Percentiles rank a stretch among this genome's conserved stretches.
These are phyloP conservation scores for Encarsia formosa DNA, from an alignment of 2,888 invertebrate species.

Conservation along the genomic window DNA sequence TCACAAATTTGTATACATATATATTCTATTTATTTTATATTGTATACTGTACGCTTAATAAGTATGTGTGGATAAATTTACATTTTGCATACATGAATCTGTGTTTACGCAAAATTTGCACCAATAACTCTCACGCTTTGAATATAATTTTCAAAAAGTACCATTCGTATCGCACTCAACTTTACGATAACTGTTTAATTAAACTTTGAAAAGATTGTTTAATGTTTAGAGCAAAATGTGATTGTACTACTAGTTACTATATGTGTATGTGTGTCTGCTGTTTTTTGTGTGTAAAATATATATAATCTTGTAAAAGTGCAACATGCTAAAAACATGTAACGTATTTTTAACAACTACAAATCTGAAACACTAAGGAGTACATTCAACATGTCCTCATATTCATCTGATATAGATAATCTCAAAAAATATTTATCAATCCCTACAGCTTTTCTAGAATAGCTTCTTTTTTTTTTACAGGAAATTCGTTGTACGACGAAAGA, in stretches of 20 bases:
- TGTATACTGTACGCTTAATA: conserved; percentile 13
- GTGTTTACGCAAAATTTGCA: conserved; percentile 20
- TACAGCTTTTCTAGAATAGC: conserved; percentile 7
- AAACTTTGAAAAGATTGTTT: too few relatives aligned
- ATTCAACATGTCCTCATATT: conserved; percentile 1
- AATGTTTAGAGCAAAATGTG: conserved; percentile 18
- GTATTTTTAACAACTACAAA: conserved; percentile 12
- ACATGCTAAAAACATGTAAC: conserved; percentile 15
- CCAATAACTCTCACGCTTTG: conserved; percentile 14
- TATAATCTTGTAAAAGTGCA: conserved; percentile 23
- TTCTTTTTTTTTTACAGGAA: too few relatives aligned
- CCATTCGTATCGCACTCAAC: too few relatives aligned
- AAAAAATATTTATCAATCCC: conserved; percentile 24
- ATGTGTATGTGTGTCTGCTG: conserved; percentile 19
- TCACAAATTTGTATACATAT: conserved; percentile 24
- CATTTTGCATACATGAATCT: conserved; percentile 13
- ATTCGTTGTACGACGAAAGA: background rate
- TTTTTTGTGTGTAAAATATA: conserved; percentile 8
- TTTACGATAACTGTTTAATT: too few relatives aligned
- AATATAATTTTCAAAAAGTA: conserved; percentile 13
- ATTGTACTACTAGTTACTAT: conserved; percentile 20
- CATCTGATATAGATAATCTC: conserved; percentile 21
- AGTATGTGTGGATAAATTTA: conserved; percentile 18
- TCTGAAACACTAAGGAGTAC: conserved; percentile 14
- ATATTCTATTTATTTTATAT: conserved; percentile 17